Base-by-base conservation (phyloP, 1,140 invertebrate genomes). In the Tetragnatha versicolor region DNA sequence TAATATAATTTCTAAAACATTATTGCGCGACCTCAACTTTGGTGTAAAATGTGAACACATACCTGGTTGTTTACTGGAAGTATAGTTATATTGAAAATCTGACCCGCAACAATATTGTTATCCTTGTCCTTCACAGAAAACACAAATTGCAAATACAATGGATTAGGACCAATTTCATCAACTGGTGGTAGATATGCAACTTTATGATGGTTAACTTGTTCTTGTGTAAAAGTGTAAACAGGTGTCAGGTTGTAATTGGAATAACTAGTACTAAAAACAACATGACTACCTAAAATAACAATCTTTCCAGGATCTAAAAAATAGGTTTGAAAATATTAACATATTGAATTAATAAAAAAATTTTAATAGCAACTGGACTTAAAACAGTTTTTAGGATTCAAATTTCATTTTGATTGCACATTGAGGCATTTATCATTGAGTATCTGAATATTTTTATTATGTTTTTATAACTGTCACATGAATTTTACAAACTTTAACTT, bases 31-130 rank as follows among this genome's bases (percentile, higher is more conserved):
- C n/a, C n/a, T n/a, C n/a, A n/a, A n/a, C n/a, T n/a, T n/a, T n/a
- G n/a, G n/a, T n/a, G n/a, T n/a, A n/a, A n/a, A n/a, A n/a, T n/a
- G n/a, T n/a, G n/a, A n/a, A n/a, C n/a, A 35, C 3, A 35, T 66
- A 80, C 79, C 70, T 80, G 60, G 33, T 80, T 80, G 39, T 80
- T 80, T 29, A 80, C 79, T 29, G 79, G 79, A 17, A 80, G 20
- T 37, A 80, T 58, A 6, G 79, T 80, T 42, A 80, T 80, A 35
- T 80, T 80, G 29, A 80, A 80, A 7, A 75, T 25, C 39, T 80
- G 79, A 14, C 69, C 69, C 22, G 47, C 37, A 5, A 75, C 63
- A 47, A 29, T 49, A 60, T 80, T 80, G 29, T 63, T 55, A 27
- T 80, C 55, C 29, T 68, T 73, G 33, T 80, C 79, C 4, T 25